Evolutionary conservation across 2,797 vertebrate species (phyloP).

Genomic region (Decapterus maruadsi): DNA sequence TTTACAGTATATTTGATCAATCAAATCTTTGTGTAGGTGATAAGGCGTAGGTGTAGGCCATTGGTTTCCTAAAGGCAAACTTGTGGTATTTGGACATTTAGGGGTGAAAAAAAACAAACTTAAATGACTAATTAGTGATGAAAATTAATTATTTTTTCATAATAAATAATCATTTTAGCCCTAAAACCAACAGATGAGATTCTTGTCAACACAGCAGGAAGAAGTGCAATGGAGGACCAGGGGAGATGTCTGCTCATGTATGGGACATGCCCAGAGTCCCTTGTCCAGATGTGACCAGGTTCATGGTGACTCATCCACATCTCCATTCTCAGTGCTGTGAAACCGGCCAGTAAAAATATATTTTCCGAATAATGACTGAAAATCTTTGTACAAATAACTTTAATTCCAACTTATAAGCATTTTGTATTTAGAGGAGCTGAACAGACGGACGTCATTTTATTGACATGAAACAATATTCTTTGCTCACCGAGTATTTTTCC

Average conservation of each 20-base stretch:
- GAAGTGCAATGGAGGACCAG: neutral
- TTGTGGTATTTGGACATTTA: neutral
- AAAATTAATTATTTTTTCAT: no score
- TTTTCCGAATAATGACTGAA: neutral
- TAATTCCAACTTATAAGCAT: neutral
- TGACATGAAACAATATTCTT: neutral
- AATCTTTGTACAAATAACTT: neutral
- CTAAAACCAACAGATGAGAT: neutral
- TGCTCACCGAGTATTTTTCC: no score
- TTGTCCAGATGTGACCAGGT: neutral
- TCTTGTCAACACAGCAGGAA: neutral
- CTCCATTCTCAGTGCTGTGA: neutral
- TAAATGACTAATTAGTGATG: no score
- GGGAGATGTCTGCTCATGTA: constrained; percentile 4
- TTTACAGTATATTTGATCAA: no score
- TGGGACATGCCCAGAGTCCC: neutral
- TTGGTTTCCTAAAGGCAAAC: neutral
- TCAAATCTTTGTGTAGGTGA: neutral
- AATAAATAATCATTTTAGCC: no score
- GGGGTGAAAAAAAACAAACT: no score
- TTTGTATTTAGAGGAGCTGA: neutral
- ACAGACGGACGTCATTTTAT: neutral
- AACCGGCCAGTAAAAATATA: neutral
- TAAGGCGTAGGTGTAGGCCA: no score
- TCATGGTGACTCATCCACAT: neutral